Percentiles rank a stretch among this genome's conserved stretches.
Evolutionary conservation across 2,113 vertebrate genomes (phyloP).

Genomic region (Thamnaconus septentrionalis): DNA sequence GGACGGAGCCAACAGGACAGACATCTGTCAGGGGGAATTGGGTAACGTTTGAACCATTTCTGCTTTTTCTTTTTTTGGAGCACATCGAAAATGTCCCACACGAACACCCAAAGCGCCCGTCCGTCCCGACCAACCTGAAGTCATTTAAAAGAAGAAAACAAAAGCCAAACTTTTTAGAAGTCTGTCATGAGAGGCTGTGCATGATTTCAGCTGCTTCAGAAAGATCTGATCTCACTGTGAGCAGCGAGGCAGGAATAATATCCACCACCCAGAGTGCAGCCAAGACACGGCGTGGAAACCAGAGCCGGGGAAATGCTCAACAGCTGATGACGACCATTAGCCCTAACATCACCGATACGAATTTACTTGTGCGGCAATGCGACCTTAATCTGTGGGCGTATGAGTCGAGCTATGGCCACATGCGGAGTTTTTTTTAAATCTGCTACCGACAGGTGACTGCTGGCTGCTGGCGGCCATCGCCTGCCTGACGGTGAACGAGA

Average conservation of each 20-base stretch:
- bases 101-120: no score
- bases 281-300: not conserved
- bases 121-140: no score
- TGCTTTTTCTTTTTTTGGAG: not conserved
- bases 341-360: no score
- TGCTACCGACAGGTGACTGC: conserved; percentile 86
- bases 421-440: conserved; percentile 22
- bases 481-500: conserved; percentile 92
- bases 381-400: no score
- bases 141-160: no score
- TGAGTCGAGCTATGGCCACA: not conserved
- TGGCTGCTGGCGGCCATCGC: conserved; percentile 98
- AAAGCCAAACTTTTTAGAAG: no score
- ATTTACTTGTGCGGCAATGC: not conserved
- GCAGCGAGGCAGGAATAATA: not conserved
- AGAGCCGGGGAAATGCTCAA: not conserved
- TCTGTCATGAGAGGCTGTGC: no score
- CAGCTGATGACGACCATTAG: not conserved
- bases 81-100: no score
- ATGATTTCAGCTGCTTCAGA: not conserved
- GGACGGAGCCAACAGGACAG: conserved; percentile 92
- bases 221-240: not conserved
- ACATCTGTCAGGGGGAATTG: conserved; percentile 97
- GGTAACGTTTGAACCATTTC: conserved; percentile 72
- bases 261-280: not conserved